Evolutionary conservation across 1,140 invertebrate species (phyloP).

Genomic region (Bombus polaris): DNA sequence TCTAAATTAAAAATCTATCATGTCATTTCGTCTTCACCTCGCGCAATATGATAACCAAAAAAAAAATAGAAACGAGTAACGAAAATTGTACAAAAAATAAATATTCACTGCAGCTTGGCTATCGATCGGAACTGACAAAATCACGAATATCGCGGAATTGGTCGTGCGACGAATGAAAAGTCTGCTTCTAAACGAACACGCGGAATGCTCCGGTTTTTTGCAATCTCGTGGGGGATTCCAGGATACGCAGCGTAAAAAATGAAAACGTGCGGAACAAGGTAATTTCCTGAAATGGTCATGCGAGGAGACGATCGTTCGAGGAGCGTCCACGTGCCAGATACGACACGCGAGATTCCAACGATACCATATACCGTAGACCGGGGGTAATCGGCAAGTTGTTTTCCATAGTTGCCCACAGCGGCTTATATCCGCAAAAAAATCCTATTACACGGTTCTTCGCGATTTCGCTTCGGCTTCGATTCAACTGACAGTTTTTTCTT

Average conservation of each 20-base stretch:
- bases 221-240: constrained; percentile 17
- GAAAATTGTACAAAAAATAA: not conserved
- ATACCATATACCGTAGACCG: constrained; percentile 34
- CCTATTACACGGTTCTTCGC: constrained; percentile 32
- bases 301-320: constrained; percentile 26
- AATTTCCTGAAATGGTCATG: constrained; percentile 54
- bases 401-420: constrained; percentile 30
- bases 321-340: constrained; percentile 46
- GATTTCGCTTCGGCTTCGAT: not conserved
- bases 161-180: not conserved
- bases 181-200: not conserved
- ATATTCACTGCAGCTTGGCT: not conserved
- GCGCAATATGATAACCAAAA: too few species aligned
- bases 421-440: not conserved
- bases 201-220: constrained; percentile 33
- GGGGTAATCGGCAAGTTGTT: constrained; percentile 22
- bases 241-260: constrained; percentile 34
- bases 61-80: not conserved
- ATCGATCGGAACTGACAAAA: not conserved
- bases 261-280: constrained; percentile 48
- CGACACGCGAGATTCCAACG: constrained; percentile 43
- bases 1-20: too few species aligned
- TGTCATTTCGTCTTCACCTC: too few species aligned
- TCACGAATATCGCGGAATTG: not conserved
- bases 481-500: constrained; percentile 1